These are phyloP conservation scores for Marronus borbonicus DNA, from an alignment of 2,888 invertebrate species.

Conservation along the genomic window DNA sequence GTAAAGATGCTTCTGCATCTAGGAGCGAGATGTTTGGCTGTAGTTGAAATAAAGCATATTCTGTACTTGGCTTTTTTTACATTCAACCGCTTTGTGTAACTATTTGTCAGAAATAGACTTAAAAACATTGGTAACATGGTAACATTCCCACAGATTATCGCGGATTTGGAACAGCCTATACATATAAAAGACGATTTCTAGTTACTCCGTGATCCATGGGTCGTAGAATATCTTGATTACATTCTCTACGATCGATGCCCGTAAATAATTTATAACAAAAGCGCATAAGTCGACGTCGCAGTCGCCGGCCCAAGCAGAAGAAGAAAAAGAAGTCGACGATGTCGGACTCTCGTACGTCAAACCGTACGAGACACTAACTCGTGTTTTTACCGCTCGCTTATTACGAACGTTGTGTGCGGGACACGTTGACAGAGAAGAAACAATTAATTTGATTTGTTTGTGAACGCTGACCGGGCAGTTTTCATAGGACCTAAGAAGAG, in stretches of 20 bases:
- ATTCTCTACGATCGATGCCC: conserved; percentile 17
- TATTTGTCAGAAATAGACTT: too few relatives aligned
- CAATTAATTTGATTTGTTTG: conserved; percentile 62
- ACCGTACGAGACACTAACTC: conserved; percentile 58
- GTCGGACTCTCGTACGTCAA: conserved; percentile 48
- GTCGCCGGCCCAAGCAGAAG: background rate
- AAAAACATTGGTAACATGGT: too few relatives aligned
- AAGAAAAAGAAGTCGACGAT: conserved; percentile 35
- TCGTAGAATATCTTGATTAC: background rate
- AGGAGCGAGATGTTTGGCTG: too few relatives aligned
- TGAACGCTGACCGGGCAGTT: conserved; percentile 52
- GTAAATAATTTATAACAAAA: conserved; percentile 46
- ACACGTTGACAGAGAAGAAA: conserved; percentile 57
- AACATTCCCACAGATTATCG: too few relatives aligned
- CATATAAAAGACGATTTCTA: background rate
- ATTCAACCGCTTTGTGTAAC: too few relatives aligned
- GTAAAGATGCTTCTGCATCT: too few relatives aligned
- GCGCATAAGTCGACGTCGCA: background rate
- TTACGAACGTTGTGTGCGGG: conserved; percentile 57
- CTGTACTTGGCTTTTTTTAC: too few relatives aligned
- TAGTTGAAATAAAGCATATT: too few relatives aligned
- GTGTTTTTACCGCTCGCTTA: conserved; percentile 59
- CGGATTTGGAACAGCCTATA: too few relatives aligned
- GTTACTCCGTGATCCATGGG: background rate
- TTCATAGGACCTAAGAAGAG: background rate